These are phyloP conservation scores for Pimephales promelas DNA, from an alignment of 2,113 vertebrate genomes.

Conservation along the genomic window DNA sequence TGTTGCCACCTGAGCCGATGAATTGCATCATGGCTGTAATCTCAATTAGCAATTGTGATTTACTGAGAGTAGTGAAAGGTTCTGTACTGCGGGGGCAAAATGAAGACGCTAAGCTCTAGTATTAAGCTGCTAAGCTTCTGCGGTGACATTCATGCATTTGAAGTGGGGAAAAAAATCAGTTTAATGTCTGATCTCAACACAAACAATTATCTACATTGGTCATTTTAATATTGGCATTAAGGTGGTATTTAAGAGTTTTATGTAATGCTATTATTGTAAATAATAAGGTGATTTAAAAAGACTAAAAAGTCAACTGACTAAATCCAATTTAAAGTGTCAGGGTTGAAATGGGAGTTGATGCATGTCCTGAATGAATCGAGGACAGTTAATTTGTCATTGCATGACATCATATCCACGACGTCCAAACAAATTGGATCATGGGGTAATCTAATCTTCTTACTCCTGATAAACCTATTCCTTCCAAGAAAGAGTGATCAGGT, in stretches of 20 bases:
- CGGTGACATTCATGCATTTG: too few relatives aligned
- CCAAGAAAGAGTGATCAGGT: slow-evolving; percentile 29
- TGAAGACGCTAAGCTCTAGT: not conserved
- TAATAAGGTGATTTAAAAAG: not conserved
- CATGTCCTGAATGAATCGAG: not conserved
- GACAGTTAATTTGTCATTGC: slow-evolving; percentile 9
- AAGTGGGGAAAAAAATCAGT: not conserved
- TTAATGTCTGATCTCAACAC: not conserved
- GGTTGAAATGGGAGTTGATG: not conserved
- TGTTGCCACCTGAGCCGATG: not conserved
- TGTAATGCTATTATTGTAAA: not conserved
- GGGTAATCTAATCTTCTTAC: slow-evolving; percentile 82
- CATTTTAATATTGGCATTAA: not conserved
- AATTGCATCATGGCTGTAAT: slow-evolving; percentile 35
- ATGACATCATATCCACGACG: slow-evolving; percentile 24
- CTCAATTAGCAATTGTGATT: slow-evolving; percentile 17
- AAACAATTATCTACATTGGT: not conserved
- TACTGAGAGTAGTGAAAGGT: slow-evolving; percentile 11
- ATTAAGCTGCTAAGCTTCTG: not conserved
- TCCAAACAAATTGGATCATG: slow-evolving; percentile 66
- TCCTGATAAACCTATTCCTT: slow-evolving; percentile 66
- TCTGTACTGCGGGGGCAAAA: not conserved
- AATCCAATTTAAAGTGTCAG: not conserved
- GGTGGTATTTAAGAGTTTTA: not conserved
- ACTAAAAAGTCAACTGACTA: not conserved